Evolutionary conservation across 2,113 vertebrate species (phyloP), one percentile per base, ranked within the genome.

Genomic region (Onychostruthus taczanowskii): DNA sequence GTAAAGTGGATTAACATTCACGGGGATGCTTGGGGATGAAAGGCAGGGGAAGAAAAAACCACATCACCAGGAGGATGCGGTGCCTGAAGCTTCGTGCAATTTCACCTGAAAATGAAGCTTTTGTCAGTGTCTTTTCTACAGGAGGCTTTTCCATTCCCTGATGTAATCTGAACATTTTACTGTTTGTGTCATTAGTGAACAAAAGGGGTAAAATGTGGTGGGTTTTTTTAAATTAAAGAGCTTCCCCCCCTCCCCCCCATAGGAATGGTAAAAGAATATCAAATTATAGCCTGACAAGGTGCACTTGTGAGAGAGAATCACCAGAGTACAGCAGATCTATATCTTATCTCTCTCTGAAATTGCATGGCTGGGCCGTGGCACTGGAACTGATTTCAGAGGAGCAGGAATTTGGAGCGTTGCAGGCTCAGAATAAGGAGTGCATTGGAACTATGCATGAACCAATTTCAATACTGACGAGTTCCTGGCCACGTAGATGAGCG

Each of bases 331-430:
- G 96, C 93, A 93, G 94, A 97, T 97, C 96, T 96, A 73, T 95
- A 97, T 97, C 96, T 97, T 96, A 95, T 96, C 94, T 95, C 91
- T 95, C 79, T 81, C 53, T 92, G 96, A 97, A 96, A 97, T 96
- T 91, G 94, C 95, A 84, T 56, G 86, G 84, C 96, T 94, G 14
- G 21, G 70, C 26, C 2, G 31, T 33, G 76, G 74, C 83, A 17
- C 35, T 68, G 92, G 63, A 89, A 68, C 55, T 7, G 63, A 66
- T 95, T 95, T 86, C 87, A 85, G 85, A 52, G 16, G 73, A 81
- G 91, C 85, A 86, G 78, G 92, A 94, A 90, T 91, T 93, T 5
- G 2, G 52, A 86, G 64, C 77, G 8, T 43, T 52, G 80, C 88
- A 56, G 79, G 70, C 56, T 91, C 64, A 59, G 88, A 96, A 76